Evolutionary conservation across 2,888 invertebrate species (phyloP), one percentile per base, ranked within the genome.

Genomic region (Thymelicus lineola): DNA sequence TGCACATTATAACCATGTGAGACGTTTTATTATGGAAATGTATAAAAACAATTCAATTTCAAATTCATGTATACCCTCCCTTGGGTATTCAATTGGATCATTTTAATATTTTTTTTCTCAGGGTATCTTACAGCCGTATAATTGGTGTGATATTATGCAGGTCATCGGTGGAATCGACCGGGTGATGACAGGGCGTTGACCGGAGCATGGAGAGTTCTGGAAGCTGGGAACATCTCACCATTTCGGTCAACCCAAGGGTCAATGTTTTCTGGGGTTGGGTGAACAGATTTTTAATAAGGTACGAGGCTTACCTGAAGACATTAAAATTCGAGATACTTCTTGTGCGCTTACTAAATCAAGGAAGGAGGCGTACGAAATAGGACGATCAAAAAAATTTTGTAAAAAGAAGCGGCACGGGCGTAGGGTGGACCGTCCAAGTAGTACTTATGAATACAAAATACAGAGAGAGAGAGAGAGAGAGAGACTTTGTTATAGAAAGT

Each of bases 91-190:
- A 58, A 68, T 62, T 55, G 46, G 45, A 57, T 58, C 38, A 48
- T 45, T 58, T 63, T 63, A 63, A 69, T 55, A 55, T 57, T 63
- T 69, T 60, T 67, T 68, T 68, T 68, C 69, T 63, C 69, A 63
- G 57, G 69, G 57, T 69, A 58, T 66, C 55, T 55, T 63, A 71
- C 48, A 9, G 17, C 42, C 48, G 76, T 66, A 78, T 77, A 76
- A 78, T 75, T 55, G 55, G 50, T 28, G 70, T 64, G 20, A 73
- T 62, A 75, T 79, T 77, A 79, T 78, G 74, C 79, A 76, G 75
- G 72, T 75, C 77, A 71, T n/a, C 48, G 58, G 69, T 70, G 73
- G 75, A 73, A 35, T 75, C 75, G 79, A 76, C 78, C 75, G 74
- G 69, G 70, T 64, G 73, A 53, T 28, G 71, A 72, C 61, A 70